A percentile compares a stretch with the other conserved stretches of the same genome.
Evolutionary conservation across 2,113 vertebrate genomes (phyloP).

Genomic region (Nanger granti): DNA sequence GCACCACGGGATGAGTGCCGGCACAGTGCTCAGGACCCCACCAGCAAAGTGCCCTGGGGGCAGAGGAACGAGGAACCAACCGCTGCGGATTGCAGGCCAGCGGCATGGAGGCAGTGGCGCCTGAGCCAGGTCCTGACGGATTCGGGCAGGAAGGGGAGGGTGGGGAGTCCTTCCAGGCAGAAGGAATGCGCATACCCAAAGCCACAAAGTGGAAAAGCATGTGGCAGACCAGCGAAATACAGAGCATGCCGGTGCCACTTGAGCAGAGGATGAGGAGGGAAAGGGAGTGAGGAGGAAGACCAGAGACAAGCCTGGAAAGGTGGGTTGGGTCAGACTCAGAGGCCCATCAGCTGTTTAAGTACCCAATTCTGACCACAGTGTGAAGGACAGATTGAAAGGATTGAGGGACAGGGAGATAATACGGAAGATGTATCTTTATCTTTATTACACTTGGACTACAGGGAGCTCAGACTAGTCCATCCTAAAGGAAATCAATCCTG

Average conservation of each 20-base stretch:
- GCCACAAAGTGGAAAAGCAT: not conserved
- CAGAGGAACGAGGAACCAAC: not conserved
- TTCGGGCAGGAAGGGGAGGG: not conserved
- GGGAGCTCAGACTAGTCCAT: not conserved
- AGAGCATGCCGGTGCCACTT: not conserved
- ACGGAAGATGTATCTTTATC: not conserved
- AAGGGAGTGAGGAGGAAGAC: not conserved
- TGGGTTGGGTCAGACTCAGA: not conserved
- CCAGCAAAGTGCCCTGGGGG: not conserved
- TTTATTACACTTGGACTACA: not conserved
- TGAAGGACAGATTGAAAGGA: not conserved
- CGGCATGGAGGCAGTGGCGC: rapidly evolving
- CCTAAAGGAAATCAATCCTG: not conserved
- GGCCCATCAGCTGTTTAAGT: not conserved
- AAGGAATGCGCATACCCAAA: not conserved
- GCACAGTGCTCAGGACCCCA: too few species aligned
- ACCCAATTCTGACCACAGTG: not conserved
- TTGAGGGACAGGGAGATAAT: not conserved
- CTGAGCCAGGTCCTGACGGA: not conserved
- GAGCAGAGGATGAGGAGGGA: not conserved
- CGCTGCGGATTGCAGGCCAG: rapidly evolving
- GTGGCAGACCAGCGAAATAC: not conserved
- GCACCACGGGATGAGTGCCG: too few species aligned
- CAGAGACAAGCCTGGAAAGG: not conserved
- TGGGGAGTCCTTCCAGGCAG: not conserved